phyloP scores from a whole-genome alignment of 1,140 invertebrate species.

The Cardiocondyla obscurior region DNA sequence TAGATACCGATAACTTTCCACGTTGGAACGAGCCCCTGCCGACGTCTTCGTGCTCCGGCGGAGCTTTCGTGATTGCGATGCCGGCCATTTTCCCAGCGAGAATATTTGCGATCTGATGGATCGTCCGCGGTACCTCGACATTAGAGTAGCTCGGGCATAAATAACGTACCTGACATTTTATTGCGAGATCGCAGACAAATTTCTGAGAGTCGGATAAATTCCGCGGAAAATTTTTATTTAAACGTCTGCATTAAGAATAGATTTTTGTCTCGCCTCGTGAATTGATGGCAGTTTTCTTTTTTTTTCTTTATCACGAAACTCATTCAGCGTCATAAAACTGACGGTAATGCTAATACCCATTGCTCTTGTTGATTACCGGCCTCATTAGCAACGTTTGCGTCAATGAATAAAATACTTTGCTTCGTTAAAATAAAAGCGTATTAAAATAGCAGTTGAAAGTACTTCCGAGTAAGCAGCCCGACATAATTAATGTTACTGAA shows the following conservation, averaged over 20 bases:
- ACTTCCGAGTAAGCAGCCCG: background rate
- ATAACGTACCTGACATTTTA: conserved; percentile 22
- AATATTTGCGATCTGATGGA: conserved; percentile 40
- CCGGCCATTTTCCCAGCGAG: conserved; percentile 38
- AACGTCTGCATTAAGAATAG: background rate
- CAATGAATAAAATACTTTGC: conserved; percentile 25
- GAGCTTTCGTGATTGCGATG: conserved; percentile 38
- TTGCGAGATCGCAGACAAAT: background rate
- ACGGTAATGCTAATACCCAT: background rate
- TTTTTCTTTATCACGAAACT: no score
- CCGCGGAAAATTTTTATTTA: background rate
- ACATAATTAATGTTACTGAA: conserved; percentile 42
- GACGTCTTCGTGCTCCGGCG: background rate
- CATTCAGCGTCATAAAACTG: background rate
- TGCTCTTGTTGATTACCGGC: background rate
- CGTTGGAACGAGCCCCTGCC: conserved; percentile 24
- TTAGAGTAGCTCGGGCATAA: background rate
- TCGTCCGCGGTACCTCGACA: background rate
- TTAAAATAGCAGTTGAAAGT: conserved; percentile 41
- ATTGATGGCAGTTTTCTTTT: background rate
- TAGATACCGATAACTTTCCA: conserved; percentile 55
- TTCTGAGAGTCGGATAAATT: conserved; percentile 4
- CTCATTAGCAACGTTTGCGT: conserved; percentile 31
- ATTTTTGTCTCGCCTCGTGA: background rate
- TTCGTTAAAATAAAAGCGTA: conserved; percentile 32